These are phyloP conservation scores for Tipula lateralis DNA, from an alignment of 2,888 invertebrate species.

Conservation along the genomic window DNA sequence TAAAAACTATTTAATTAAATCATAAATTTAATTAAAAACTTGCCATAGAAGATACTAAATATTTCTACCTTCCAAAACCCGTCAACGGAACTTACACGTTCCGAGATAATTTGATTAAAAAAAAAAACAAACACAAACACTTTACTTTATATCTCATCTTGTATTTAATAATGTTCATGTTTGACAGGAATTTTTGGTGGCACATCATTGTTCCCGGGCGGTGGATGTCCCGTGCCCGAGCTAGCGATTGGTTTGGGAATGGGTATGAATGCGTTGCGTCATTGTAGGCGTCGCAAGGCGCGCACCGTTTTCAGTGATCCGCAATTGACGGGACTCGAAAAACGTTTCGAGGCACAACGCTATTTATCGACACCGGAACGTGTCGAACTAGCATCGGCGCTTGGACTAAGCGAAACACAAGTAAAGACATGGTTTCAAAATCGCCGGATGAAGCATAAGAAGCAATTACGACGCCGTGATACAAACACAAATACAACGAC, in stretches of 20 bases:
- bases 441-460: slow-evolving; percentile 94
- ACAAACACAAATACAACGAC: slow-evolving; percentile 41
- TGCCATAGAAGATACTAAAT: not conserved
- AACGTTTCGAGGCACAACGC: slow-evolving; percentile 89
- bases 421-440: slow-evolving; percentile 99
- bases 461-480: slow-evolving; percentile 59
- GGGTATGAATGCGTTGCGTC: slow-evolving; percentile 68
- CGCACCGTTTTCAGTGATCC: slow-evolving; percentile 86
- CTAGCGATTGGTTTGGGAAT: slow-evolving; percentile 48
- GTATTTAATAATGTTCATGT: not conserved
- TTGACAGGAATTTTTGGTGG: slow-evolving; percentile 45
- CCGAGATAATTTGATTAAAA: not conserved
- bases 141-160: not conserved
- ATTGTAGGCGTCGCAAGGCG: slow-evolving; percentile 93
- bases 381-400: slow-evolving; percentile 86
- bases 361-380: slow-evolving; percentile 95
- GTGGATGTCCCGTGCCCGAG: slow-evolving; percentile 45
- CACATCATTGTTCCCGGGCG: slow-evolving; percentile 46
- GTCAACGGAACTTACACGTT: not conserved
- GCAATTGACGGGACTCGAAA: slow-evolving; percentile 81
- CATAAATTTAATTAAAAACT: slow-evolving; percentile 19
- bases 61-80: not conserved
- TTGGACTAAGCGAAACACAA: slow-evolving; percentile 92
- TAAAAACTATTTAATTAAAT: slow-evolving; percentile 2
- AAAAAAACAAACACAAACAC: slow-evolving; percentile 4